phyloP scores from a whole-genome alignment of 2,113 vertebrate species.

The Phylloscopus whistleri region DNA sequence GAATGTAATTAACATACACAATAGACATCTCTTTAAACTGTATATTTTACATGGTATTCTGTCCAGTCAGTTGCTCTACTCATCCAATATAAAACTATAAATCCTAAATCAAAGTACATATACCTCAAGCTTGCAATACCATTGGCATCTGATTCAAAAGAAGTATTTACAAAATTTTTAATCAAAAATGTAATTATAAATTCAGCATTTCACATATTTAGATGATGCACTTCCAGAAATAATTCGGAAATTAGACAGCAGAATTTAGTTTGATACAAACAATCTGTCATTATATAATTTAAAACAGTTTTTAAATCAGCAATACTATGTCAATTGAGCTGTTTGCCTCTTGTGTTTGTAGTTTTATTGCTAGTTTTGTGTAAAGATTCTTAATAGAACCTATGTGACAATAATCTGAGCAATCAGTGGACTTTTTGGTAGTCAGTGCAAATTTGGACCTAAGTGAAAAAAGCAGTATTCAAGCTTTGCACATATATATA shows the following conservation, averaged over 20 bases:
- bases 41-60: background rate
- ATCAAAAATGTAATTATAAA: background rate
- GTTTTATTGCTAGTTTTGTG: background rate
- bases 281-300: background rate
- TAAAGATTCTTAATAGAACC: background rate
- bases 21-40: background rate
- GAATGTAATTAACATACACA: background rate
- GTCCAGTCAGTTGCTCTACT: background rate
- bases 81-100: background rate
- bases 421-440: background rate
- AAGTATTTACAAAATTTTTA: background rate
- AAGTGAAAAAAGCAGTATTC: background rate
- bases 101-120: background rate
- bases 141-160: background rate
- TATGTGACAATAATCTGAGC: background rate
- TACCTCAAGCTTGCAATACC: background rate
- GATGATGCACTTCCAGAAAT: background rate
- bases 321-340: background rate
- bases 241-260: background rate
- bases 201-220: background rate
- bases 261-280: background rate
- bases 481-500: background rate
- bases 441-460: background rate
- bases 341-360: background rate
- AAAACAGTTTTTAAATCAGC: background rate